Evolutionary conservation across 2,797 vertebrate species (phyloP).

Genomic region (Falco concolor): DNA sequence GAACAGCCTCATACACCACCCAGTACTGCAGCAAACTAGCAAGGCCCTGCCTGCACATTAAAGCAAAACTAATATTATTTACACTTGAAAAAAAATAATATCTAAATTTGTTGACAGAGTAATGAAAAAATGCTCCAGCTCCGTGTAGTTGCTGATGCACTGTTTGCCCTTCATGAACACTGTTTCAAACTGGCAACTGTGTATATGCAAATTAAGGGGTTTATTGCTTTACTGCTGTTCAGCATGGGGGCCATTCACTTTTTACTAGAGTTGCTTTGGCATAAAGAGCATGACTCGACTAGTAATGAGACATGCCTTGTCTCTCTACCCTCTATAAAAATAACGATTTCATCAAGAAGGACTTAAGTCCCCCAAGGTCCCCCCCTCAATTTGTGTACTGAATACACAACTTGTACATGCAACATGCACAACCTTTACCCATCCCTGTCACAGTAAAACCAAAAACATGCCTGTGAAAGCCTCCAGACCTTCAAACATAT

Average conservation of each 20-base stretch:
- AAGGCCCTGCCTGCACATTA: not conserved
- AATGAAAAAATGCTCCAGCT: not conserved
- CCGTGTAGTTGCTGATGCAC: not conserved
- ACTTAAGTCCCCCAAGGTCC: not conserved
- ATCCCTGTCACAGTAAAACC: not conserved
- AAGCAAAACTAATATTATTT: not conserved
- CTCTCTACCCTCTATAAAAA: not conserved
- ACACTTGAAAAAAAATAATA: not conserved
- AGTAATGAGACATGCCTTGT: not conserved
- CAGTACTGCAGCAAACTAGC: not conserved
- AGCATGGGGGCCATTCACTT: not conserved
- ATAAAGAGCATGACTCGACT: not conserved
- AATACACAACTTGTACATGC: not conserved
- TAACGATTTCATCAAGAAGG: not conserved
- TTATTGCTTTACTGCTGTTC: not conserved
- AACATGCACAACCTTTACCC: accelerated
- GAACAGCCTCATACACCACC: not conserved
- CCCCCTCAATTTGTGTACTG: not conserved
- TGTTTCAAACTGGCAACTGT: not conserved
- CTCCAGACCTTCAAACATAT: not conserved
- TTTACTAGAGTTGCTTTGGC: not conserved
- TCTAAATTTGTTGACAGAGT: not conserved
- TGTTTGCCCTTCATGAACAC: not conserved
- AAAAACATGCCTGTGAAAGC: not conserved
- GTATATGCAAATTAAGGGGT: not conserved